Evolutionary conservation across 2,113 vertebrate genomes (phyloP).

Genomic region (Dicerorhinus sumatrensis): DNA sequence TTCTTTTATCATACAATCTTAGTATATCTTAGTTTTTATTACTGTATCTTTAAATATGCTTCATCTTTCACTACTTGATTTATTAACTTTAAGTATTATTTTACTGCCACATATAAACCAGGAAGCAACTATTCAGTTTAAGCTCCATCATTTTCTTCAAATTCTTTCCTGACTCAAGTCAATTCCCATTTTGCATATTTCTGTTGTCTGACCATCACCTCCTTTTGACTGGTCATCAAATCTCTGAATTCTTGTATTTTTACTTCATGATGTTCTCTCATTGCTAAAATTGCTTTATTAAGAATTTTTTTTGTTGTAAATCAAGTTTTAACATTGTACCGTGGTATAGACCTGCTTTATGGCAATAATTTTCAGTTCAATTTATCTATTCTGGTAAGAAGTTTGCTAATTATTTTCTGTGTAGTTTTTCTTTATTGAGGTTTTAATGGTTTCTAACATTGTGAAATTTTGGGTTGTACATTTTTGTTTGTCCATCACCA

Average conservation of each 20-base stretch:
- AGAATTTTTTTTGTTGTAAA: not conserved
- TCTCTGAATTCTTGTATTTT: not conserved
- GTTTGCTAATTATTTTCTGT: not conserved
- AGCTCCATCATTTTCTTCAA: not conserved
- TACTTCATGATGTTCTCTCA: not conserved
- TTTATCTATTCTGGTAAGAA: not conserved
- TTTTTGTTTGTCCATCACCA: too few relatives aligned
- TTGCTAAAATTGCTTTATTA: not conserved
- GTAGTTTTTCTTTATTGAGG: too few relatives aligned
- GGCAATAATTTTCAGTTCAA: not conserved
- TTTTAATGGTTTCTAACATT: too few relatives aligned
- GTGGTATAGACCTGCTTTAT: too few relatives aligned
- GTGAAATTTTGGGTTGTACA: too few relatives aligned
- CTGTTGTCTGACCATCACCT: not conserved
- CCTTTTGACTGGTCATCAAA: not conserved
- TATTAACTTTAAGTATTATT: not conserved
- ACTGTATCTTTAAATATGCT: not conserved
- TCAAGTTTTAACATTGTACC: not conserved
- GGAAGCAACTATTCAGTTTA: not conserved
- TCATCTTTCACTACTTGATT: not conserved
- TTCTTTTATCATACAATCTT: not conserved
- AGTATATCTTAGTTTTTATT: not conserved
- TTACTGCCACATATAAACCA: not conserved
- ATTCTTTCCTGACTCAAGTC: not conserved
- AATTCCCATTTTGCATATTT: too few relatives aligned